Percentiles rank a stretch among this genome's conserved stretches.
These are phyloP conservation scores for Tetranychus urticae DNA, from an alignment of 1,140 invertebrate species.

Conservation along the genomic window DNA sequence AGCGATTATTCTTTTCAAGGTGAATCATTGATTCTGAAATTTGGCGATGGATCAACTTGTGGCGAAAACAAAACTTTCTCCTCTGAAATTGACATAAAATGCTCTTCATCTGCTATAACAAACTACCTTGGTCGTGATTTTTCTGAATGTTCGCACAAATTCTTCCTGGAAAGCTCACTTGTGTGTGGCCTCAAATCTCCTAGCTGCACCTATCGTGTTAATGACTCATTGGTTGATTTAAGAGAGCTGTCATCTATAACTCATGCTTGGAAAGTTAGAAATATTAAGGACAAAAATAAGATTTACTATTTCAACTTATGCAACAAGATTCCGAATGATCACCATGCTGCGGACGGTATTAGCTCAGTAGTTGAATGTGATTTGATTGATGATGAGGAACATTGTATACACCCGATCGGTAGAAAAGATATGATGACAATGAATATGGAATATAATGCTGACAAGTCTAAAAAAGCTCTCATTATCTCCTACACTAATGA, in stretches of 20 bases:
- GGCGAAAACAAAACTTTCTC: neutral
- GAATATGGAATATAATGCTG: neutral
- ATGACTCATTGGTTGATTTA: slow-evolving; percentile 9
- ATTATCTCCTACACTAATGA: slow-evolving; percentile 7
- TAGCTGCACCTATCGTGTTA: slow-evolving; percentile 4
- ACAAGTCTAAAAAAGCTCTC: slow-evolving; percentile 1
- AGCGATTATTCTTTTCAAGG: neutral
- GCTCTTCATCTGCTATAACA: slow-evolving; percentile 9
- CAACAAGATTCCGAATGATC: neutral
- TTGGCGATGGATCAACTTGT: neutral
- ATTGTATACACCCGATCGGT: neutral
- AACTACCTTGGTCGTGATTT: slow-evolving; percentile 6
- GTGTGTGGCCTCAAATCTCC: slow-evolving; percentile 15
- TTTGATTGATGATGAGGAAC: no score
- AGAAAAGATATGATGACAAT: neutral
- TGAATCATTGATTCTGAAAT: neutral
- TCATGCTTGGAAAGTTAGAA: slow-evolving; percentile 11
- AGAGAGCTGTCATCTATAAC: slow-evolving; percentile 11
- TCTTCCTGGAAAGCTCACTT: slow-evolving; percentile 17
- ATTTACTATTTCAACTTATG: slow-evolving; percentile 6
- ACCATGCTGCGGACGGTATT: neutral
- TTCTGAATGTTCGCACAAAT: slow-evolving; percentile 14
- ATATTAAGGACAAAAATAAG: neutral
- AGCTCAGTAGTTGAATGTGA: neutral
- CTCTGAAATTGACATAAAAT: slow-evolving; percentile 15